Conservation (phyloP, 2,888 invertebrate species). For the Ophion slaviceki region DNA sequence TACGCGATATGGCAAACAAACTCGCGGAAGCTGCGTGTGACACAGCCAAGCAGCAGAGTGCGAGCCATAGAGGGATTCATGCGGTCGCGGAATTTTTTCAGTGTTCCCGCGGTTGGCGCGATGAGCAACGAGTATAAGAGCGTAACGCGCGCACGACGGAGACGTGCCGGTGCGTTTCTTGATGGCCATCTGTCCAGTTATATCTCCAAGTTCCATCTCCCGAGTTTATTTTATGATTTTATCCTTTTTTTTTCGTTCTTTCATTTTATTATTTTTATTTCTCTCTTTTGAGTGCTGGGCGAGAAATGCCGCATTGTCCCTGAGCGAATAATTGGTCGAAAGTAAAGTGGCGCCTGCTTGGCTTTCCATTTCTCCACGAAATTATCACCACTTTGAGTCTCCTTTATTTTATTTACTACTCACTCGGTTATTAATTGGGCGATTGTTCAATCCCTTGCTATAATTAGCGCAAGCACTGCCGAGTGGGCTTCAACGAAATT, state of each 20-base stretch:
- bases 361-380: slow-evolving; percentile 62
- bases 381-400: not conserved
- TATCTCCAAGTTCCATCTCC: slow-evolving; percentile 51
- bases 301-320: slow-evolving; percentile 48
- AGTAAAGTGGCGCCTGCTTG: slow-evolving; percentile 59
- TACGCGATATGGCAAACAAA: not conserved
- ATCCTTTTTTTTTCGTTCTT: slow-evolving; percentile 23
- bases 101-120: slow-evolving; percentile 20
- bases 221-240: slow-evolving; percentile 37
- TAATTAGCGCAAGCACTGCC: too few species aligned
- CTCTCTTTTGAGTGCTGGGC: slow-evolving; percentile 14
- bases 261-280: not conserved
- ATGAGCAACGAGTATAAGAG: slow-evolving; percentile 61
- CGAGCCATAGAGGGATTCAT: not conserved
- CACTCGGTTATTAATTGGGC: not conserved
- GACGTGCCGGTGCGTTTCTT: slow-evolving; percentile 61
- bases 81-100: slow-evolving; percentile 25
- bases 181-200: slow-evolving; percentile 64
- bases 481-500: not conserved
- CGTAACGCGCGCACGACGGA: slow-evolving; percentile 56
- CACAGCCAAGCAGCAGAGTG: not conserved
- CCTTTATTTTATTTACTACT: not conserved
- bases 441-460: not conserved
- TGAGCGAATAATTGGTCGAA: slow-evolving; percentile 64
- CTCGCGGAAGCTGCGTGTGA: slow-evolving; percentile 11